Evolutionary conservation across 2,797 vertebrate genomes (phyloP).

Genomic region (Etheostoma perlongum): DNA sequence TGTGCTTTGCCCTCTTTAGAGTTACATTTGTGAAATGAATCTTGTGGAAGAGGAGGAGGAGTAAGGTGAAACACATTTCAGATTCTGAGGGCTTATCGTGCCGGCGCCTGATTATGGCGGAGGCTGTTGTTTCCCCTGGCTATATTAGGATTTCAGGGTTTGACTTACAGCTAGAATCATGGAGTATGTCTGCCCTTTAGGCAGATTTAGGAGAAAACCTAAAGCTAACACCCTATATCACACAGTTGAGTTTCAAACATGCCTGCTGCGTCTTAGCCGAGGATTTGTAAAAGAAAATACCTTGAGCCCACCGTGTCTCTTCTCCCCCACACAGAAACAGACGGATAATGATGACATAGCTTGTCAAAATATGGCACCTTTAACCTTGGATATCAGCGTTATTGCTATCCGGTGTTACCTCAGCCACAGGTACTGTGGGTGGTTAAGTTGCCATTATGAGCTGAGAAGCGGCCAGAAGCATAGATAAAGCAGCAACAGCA

Average conservation of each 20-base stretch:
- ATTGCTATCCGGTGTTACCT: constrained; percentile 63
- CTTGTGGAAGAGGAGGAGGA: constrained; percentile 52
- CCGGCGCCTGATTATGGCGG: constrained; percentile 56
- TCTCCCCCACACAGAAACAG: constrained; percentile 46
- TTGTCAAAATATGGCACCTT: constrained; percentile 76
- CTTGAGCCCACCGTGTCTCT: constrained; percentile 53
- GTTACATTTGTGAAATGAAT: constrained; percentile 72
- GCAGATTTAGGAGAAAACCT: constrained; percentile 74
- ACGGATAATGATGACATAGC: constrained; percentile 74
- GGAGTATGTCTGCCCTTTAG: constrained; percentile 68
- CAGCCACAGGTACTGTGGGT: constrained; percentile 60
- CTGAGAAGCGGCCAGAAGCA: constrained; percentile 52
- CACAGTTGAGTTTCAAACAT: constrained; percentile 47
- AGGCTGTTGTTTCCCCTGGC: constrained; percentile 66
- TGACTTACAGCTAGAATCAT: constrained; percentile 65
- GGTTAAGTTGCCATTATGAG: constrained; percentile 67
- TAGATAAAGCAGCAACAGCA: constrained; percentile 56
- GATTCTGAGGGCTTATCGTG: constrained; percentile 61
- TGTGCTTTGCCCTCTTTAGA: constrained; percentile 59
- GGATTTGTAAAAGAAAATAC: constrained; percentile 72
- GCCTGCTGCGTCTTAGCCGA: constrained; percentile 52
- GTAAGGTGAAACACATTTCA: constrained; percentile 47
- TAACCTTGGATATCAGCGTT: constrained; percentile 70
- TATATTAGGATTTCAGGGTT: constrained; percentile 62
- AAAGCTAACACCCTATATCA: constrained; percentile 68